Percentiles rank a stretch among this genome's conserved stretches.
phyloP scores from a whole-genome alignment of 2,888 invertebrate species.

The Terebella lapidaria region DNA sequence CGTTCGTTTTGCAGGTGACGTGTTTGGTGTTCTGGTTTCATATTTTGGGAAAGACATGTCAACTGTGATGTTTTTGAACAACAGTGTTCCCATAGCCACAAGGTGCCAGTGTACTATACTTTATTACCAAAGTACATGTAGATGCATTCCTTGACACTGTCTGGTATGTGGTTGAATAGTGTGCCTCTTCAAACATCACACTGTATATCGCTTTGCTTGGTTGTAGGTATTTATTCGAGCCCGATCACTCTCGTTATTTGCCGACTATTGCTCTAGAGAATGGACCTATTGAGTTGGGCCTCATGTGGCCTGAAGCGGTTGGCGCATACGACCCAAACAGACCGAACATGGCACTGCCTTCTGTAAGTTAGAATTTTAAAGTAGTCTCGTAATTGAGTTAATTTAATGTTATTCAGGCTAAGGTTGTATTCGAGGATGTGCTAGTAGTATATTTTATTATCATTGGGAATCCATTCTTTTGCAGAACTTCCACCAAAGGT shows the following conservation, averaged over 20 bases:
- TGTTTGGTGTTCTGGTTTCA: slow-evolving; percentile 43
- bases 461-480: too few relatives aligned
- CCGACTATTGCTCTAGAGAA: slow-evolving; percentile 43
- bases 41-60: slow-evolving; percentile 43
- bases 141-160: too few relatives aligned
- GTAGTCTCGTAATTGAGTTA: too few relatives aligned
- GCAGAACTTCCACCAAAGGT: slow-evolving; percentile 12
- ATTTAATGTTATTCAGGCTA: too few relatives aligned
- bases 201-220: too few relatives aligned
- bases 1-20: slow-evolving; percentile 34
- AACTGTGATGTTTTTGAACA: slow-evolving; percentile 43
- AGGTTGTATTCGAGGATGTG: too few relatives aligned
- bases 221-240: slow-evolving; percentile 41
- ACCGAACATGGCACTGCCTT: too few relatives aligned
- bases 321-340: too few relatives aligned
- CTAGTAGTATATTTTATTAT: too few relatives aligned
- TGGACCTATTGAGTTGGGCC: slow-evolving; percentile 43
- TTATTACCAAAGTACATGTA: neutral
- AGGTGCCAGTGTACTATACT: slow-evolving; percentile 27
- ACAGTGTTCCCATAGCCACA: slow-evolving; percentile 44
- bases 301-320: slow-evolving; percentile 42
- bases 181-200: too few relatives aligned
- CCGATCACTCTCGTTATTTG: slow-evolving; percentile 33
- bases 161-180: too few relatives aligned
- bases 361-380: too few relatives aligned